phyloP scores from a whole-genome alignment of 2,888 invertebrate genomes.

The Xylocampa areola region DNA sequence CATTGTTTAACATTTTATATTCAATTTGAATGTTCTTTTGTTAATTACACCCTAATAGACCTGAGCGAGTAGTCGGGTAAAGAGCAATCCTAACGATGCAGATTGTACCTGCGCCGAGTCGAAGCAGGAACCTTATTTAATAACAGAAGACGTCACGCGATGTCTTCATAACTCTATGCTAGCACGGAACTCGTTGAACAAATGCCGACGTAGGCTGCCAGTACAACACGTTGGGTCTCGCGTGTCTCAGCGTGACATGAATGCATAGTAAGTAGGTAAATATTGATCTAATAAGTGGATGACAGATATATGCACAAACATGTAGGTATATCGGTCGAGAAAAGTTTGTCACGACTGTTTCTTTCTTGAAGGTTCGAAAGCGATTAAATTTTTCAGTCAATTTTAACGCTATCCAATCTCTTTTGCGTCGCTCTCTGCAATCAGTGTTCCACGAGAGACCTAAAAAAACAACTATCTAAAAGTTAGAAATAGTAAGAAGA shows the following conservation, averaged over 20 bases:
- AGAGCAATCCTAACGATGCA: constrained; percentile 62
- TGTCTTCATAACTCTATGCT: constrained; percentile 68
- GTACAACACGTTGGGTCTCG: constrained; percentile 43
- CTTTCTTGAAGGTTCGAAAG: constrained; percentile 12
- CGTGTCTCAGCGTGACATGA: constrained; percentile 61
- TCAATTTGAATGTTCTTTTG: constrained; percentile 49
- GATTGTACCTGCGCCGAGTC: constrained; percentile 44
- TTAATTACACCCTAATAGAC: constrained; percentile 50
- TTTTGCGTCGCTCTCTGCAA: constrained; percentile 63
- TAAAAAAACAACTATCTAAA: constrained; percentile 75
- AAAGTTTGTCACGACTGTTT: constrained; percentile 1
- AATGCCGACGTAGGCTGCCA: constrained; percentile 28
- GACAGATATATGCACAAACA: constrained; percentile 27
- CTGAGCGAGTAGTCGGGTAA: constrained; percentile 51
- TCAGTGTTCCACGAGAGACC: constrained; percentile 66
- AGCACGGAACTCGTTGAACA: constrained; percentile 70
- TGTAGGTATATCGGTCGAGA: constrained; percentile 19
- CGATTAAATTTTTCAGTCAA: constrained; percentile 19
- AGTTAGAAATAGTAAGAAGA: constrained; percentile 78
- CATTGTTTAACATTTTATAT: constrained; percentile 70
- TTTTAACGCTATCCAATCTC: constrained; percentile 31
- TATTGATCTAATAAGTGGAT: constrained; percentile 59
- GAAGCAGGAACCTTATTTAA: constrained; percentile 72
- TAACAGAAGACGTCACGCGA: constrained; percentile 80
- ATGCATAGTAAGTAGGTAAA: constrained; percentile 58